These are phyloP conservation scores for Thunnus albacares DNA, from an alignment of 2,797 vertebrate genomes.

Conservation along the genomic window DNA sequence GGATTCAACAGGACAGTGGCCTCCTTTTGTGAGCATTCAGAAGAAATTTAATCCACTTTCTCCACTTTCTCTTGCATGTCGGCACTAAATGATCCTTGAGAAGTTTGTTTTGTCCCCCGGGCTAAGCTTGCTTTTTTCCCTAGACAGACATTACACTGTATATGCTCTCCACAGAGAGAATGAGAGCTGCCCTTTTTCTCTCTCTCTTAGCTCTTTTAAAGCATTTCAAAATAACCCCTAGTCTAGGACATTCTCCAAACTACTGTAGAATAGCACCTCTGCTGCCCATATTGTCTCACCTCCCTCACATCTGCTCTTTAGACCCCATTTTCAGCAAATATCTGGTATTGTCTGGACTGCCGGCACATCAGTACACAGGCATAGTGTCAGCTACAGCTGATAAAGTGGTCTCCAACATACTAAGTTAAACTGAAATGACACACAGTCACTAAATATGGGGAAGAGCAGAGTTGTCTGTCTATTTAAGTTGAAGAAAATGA, in stretches of 20 bases:
- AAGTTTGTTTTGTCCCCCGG: slow-evolving; percentile 21
- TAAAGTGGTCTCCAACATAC: slow-evolving; percentile 36
- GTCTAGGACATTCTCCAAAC: slow-evolving; percentile 75
- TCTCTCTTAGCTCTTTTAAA: slow-evolving; percentile 57
- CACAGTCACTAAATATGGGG: neutral
- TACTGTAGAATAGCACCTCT: slow-evolving; percentile 64
- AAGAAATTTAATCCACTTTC: slow-evolving; percentile 19
- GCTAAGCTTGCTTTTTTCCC: slow-evolving; percentile 9
- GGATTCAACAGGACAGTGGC: slow-evolving; percentile 12
- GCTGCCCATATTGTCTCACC: slow-evolving; percentile 67
- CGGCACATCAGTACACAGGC: slow-evolving; percentile 27
- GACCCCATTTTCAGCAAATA: slow-evolving; percentile 55
- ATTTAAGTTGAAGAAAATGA: slow-evolving; percentile 17
- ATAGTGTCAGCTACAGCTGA: slow-evolving; percentile 32
- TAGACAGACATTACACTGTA: slow-evolving; percentile 4
- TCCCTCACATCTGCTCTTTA: slow-evolving; percentile 67
- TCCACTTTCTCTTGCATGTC: neutral
- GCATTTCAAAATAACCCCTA: slow-evolving; percentile 56
- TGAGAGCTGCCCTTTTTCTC: slow-evolving; percentile 33
- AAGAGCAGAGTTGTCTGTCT: slow-evolving; percentile 24
- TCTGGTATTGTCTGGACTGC: slow-evolving; percentile 62
- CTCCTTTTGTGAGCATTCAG: slow-evolving; percentile 18
- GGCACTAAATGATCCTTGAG: slow-evolving; percentile 16
- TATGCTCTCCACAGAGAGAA: slow-evolving; percentile 37
- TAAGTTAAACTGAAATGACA: slow-evolving; percentile 9